Percentiles rank a stretch among this genome's conserved stretches.
Evolutionary conservation across 2,113 vertebrate genomes (phyloP).

Genomic region (Hippocampus zosterae): DNA sequence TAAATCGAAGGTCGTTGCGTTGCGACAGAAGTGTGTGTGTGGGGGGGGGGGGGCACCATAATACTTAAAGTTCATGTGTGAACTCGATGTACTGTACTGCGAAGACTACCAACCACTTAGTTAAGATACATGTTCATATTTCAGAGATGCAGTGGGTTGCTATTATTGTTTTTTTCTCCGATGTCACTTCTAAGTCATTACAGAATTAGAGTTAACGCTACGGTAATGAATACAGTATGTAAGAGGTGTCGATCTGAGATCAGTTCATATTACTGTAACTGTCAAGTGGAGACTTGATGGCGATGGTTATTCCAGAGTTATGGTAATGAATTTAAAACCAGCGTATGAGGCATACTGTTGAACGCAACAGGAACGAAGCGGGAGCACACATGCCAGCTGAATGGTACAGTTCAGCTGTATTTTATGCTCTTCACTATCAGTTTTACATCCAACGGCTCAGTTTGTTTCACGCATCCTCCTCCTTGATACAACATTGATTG

Average conservation of each 20-base stretch:
- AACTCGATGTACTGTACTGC: no score
- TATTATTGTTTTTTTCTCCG: not conserved
- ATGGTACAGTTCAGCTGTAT: no score
- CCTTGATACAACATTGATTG: not conserved
- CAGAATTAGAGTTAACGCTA: not conserved
- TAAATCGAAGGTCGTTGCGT: not conserved
- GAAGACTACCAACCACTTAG: not conserved
- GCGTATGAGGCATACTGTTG: not conserved
- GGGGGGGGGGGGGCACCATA: not conserved
- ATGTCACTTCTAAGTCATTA: no score
- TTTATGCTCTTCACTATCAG: no score
- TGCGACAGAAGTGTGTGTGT: slow-evolving; percentile 6
- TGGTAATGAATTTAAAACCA: not conserved
- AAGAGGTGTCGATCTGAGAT: not conserved
- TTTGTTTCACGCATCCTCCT: not conserved
- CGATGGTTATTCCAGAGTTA: not conserved
- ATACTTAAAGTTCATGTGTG: not conserved
- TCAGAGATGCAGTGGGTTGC: not conserved
- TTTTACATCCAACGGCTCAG: not conserved
- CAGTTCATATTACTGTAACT: not conserved
- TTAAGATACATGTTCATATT: not conserved
- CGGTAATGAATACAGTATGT: no score
- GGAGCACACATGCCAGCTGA: no score
- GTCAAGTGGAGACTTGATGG: not conserved
- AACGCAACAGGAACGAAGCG: not conserved